Evolutionary conservation across 2,113 vertebrate species (phyloP).

Genomic region (Hippopotamus amphibius): DNA sequence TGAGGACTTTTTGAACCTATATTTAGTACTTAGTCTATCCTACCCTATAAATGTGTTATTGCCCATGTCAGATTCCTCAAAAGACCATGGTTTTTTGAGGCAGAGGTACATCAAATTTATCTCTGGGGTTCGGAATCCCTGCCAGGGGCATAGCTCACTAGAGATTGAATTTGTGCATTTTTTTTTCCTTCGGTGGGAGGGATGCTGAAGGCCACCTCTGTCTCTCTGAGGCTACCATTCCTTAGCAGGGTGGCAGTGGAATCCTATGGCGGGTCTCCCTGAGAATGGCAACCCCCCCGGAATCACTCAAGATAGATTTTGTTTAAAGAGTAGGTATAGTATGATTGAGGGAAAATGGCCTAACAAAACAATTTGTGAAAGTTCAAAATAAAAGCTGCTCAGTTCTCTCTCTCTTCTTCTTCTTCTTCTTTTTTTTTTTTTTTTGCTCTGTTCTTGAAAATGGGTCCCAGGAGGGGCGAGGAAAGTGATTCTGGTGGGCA

Average conservation of each 20-base stretch:
- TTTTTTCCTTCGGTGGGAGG: neutral
- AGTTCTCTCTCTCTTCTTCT: neutral
- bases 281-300: neutral
- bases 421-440: too few relatives aligned
- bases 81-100: neutral
- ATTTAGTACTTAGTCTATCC: neutral
- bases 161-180: neutral
- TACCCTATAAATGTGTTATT: neutral
- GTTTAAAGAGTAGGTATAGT: neutral
- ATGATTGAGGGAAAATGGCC: neutral
- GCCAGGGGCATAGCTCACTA: neutral
- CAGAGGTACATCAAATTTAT: constrained; percentile 1
- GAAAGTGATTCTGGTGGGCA: neutral
- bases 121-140: constrained; percentile 9
- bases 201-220: neutral
- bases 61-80: neutral
- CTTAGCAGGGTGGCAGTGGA: neutral
- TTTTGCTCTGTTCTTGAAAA: neutral
- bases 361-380: neutral
- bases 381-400: neutral
- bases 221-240: neutral
- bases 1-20: neutral
- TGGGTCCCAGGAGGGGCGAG: neutral
- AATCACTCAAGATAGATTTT: constrained; percentile 6
- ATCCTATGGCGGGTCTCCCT: neutral